Base-by-base conservation (phyloP, 64 coral and sea anemone species). In the Actinia tenebrosa region DNA sequence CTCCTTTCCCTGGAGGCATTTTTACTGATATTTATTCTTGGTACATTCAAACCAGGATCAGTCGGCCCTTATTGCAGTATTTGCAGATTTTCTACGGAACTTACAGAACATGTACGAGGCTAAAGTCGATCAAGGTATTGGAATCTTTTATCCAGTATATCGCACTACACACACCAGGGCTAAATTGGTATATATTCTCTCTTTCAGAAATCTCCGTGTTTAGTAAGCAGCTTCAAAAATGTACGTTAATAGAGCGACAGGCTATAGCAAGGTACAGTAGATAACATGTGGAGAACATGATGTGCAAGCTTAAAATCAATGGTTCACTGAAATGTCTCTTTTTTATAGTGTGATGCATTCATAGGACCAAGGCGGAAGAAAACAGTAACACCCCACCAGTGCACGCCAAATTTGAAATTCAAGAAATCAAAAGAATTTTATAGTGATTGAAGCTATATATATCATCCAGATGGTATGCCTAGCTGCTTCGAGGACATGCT, bases 21-120 rank as follows among this genome's bases (percentile, higher is more conserved):
- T 66, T n/a, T 23, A 64, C 22, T 22, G 17, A 66, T 66, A 22
- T 66, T 22, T 66, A 0, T 75, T 75, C 25, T 75, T 75, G 8
- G 2, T 15, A 13, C 25, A 42, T 75, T 75, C 69, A 27, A 30
- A 14, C 42, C 61, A 92, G 91, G 91, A 92, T 61, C 91, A 92
- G 63, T 75, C 86, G 19, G 91, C 91, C 18, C 86, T 92, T 11
- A 88, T 78, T 19, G 91, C 80, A 86, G 91, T 92, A 44, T 92
- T 92, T 62, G 86, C 91, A 5, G 91, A 92, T 44, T 92, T 92
- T 53, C 86, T 92, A 22, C 78, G 66, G 1, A 80, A 88, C 44
- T 59, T 92, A 60, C 87, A 87, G 44, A 66, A 69, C 63, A 77
- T 92, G 86, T 92, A 88, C 80, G 82, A 92, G 45, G 80, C 56